A percentile compares a stretch with the other conserved stretches of the same genome.
Evolutionary conservation across 2,888 invertebrate species (phyloP).

Genomic region (Cepaea hortensis): DNA sequence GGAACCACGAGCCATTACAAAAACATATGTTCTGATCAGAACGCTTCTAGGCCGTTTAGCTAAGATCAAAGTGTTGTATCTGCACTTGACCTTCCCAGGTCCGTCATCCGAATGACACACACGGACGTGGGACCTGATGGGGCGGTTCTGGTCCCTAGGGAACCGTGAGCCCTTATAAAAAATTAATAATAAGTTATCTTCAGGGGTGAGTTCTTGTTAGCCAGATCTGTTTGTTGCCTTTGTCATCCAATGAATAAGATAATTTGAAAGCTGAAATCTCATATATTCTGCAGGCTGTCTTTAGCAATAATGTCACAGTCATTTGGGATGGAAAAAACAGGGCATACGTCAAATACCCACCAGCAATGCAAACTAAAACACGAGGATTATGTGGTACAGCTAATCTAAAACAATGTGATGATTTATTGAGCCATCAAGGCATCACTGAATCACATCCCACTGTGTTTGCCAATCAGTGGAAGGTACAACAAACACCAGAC

Average conservation of each 20-base stretch:
- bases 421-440: slow-evolving; percentile 79
- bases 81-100: no score
- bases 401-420: slow-evolving; percentile 67
- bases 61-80: no score
- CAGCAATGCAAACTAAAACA: slow-evolving; percentile 59
- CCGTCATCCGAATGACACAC: no score
- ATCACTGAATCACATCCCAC: slow-evolving; percentile 87
- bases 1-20: no score
- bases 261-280: neutral
- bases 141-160: no score
- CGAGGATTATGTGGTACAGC: slow-evolving; percentile 70
- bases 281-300: slow-evolving; percentile 79
- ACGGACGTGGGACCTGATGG: no score
- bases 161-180: no score
- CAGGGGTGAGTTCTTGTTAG: no score
- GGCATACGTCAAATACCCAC: slow-evolving; percentile 66
- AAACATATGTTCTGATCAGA: no score
- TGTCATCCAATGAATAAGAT: neutral
- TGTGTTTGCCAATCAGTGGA: slow-evolving; percentile 93
- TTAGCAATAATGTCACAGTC: slow-evolving; percentile 79
- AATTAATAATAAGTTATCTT: no score
- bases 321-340: slow-evolving; percentile 67
- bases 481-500: slow-evolving; percentile 82
- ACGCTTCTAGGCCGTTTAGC: no score
- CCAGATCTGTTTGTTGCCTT: no score